phyloP scores from a whole-genome alignment of 2,113 vertebrate species.

The Centropus bengalensis region DNA sequence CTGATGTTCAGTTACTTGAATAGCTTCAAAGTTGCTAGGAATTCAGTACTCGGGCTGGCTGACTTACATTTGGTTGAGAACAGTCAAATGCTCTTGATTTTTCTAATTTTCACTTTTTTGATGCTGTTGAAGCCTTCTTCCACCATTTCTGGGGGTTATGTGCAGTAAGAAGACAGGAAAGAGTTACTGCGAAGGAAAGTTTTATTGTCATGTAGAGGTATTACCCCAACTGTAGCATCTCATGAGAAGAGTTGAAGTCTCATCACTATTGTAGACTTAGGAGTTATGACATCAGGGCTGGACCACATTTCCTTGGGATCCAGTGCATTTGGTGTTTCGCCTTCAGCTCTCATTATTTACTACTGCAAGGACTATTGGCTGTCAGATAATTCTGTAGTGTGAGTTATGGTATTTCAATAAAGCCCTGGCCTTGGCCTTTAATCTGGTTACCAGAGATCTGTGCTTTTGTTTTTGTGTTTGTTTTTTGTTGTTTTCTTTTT shows the following conservation, averaged over 20 bases:
- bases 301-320: not conserved
- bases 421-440: constrained; percentile 55
- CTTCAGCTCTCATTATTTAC: constrained; percentile 39
- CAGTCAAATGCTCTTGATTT: not conserved
- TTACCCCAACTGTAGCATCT: not conserved
- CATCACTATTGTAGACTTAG: not conserved
- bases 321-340: not conserved
- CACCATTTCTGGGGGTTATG: not conserved
- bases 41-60: not conserved
- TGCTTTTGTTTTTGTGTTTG: not conserved
- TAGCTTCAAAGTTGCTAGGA: not conserved
- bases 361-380: constrained; percentile 17
- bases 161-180: not conserved
- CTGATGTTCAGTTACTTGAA: not conserved
- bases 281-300: not conserved
- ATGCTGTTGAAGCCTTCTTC: not conserved
- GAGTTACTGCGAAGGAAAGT: not conserved
- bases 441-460: not conserved
- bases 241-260: not conserved
- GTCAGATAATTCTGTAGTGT: constrained; percentile 26
- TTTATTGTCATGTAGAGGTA: not conserved
- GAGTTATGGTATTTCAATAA: constrained; percentile 54
- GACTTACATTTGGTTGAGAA: not conserved
- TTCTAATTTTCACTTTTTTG: not conserved
- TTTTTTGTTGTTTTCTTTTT: not conserved